A percentile compares a stretch with the other conserved stretches of the same genome.
Conservation (phyloP, 2,888 invertebrate species). For the Stenoptilia bipunctidactyla region DNA sequence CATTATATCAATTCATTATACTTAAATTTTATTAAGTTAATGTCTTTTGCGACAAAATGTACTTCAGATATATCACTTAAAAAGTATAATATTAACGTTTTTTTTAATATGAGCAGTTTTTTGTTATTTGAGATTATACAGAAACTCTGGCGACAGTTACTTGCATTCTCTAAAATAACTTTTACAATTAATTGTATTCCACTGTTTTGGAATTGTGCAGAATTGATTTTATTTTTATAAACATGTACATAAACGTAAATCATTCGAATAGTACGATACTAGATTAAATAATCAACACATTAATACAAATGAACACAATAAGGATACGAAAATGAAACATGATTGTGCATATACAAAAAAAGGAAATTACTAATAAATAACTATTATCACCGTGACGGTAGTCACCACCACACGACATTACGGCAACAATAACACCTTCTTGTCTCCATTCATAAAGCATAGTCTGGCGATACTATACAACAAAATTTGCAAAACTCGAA, state of each 20-base stretch:
- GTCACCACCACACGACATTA: constrained; percentile 10
- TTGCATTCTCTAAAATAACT: constrained; percentile 10
- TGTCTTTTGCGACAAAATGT: constrained; percentile 62
- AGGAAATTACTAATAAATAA: constrained; percentile 46
- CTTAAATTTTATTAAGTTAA: constrained; percentile 55
- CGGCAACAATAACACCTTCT: constrained; percentile 19
- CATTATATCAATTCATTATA: constrained; percentile 55
- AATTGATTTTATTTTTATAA: constrained; percentile 36
- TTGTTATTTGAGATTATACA: constrained; percentile 18
- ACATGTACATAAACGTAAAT: constrained; percentile 51
- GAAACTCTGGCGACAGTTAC: constrained; percentile 51
- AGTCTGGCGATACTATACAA: constrained; percentile 49
- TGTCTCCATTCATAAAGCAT: constrained; percentile 21
- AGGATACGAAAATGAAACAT: constrained; percentile 37
- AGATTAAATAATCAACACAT: constrained; percentile 32
- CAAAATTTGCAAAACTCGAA: constrained; percentile 25
- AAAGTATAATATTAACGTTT: constrained; percentile 43
- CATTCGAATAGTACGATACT: constrained; percentile 20
- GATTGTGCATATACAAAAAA: constrained; percentile 60
- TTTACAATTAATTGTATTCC: not conserved
- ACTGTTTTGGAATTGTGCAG: constrained; percentile 39
- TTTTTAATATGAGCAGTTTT: constrained; percentile 32
- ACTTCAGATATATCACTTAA: constrained; percentile 54
- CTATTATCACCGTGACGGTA: constrained; percentile 57
- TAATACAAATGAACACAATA: constrained; percentile 40